Evolutionary conservation across 1,140 invertebrate species (phyloP), one percentile per base, ranked within the genome.

Genomic region (Chrysomallon squamiferum): DNA sequence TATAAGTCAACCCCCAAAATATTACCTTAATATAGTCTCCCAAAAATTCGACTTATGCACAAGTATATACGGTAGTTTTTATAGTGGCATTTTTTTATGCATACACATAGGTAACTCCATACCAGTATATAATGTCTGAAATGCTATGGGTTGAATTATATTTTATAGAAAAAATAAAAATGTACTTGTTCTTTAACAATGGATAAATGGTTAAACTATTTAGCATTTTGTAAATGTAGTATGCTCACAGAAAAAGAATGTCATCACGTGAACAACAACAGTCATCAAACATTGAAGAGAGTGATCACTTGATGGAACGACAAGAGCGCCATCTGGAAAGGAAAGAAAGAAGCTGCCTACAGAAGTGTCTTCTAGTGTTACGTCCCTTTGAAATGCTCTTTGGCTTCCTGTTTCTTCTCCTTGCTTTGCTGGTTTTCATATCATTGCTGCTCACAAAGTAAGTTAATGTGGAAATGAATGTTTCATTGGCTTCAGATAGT

Each of bases 381-480:
- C 71, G 86, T 45, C 86, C 86, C 3, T 80, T 86, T 68, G 78
- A 87, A 66, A 79, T 87, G 7, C 54, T 84, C 15, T 68, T 85
- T 67, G 86, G 86, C 18, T 63, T 85, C 20, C 33, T 83, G 7
- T 76, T 84, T 27, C 62, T 79, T 11, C 50, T 84, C 13, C 35
- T 87, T 50, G 81, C 82, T 1, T 33, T 85, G 2, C 68, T 87
- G n/a, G 72, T 87, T 11, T 85, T 85, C 70, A 54, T 86, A n/a
- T 87, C 86, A 4, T 73, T 87, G 18, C 69, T 87, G 29, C 65
- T 87, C 1, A 86, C 83, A n/a, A 86, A 86, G 86, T 87, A 77
- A 80, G 80, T 54, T 47, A 18, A 38, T 15, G 15, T 25, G 29
- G 18, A 5, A 15, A 20, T 29, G 22, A 25, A 11, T 27, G 33